Base-by-base conservation (phyloP, 2,888 invertebrate species). In the Palloptera scutellata region DNA sequence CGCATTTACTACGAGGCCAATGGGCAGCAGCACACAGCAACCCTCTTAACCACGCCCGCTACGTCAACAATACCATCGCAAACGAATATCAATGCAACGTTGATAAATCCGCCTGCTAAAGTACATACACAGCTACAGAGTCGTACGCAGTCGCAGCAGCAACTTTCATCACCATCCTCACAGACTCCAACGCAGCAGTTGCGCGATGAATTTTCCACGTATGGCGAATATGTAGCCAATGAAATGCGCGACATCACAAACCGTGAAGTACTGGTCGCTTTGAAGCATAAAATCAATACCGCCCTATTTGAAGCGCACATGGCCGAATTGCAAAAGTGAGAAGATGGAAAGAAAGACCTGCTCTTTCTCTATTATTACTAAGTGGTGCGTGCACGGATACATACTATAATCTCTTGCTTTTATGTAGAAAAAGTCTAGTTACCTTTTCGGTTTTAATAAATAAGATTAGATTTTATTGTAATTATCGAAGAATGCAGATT, bases 221-320 rank as follows among this genome's bases (percentile, higher is more conserved):
- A 88, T 62, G 89, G 89, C 9, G 89, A 89, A 81, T 89, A 88
- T 71, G 83, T 89, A 64, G 89, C 88, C 1, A 89, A 89, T 75
- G 89, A 89, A 77, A 81, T 89, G 73, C 83, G 89, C 8, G 87
- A 87, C 48, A 81, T 89, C 17, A 86, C 86, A 78, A 88, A 87
- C 19, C 86, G 88, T 57, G 88, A 88, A 74, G 87, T 88, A 68
- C 78, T 88, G 12, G 78, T 88, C 6, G 84, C 88, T 4, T 86
- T 88, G 0, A 89, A 89, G 75, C 89, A 89, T 76, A 89, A 88
- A 77, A 89, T 89, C 68, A 88, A 89, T 75, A 88, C 88, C 74
- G 86, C 87, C 12, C 87, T 89, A 74, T 89, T 88, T 79, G 89
- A 89, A 75, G 88, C 89, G 0, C 88, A 88, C 79, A 88, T 89